These are phyloP conservation scores for Drosophila pullipes DNA, from an alignment of 2,888 invertebrate species.

Conservation along the genomic window DNA sequence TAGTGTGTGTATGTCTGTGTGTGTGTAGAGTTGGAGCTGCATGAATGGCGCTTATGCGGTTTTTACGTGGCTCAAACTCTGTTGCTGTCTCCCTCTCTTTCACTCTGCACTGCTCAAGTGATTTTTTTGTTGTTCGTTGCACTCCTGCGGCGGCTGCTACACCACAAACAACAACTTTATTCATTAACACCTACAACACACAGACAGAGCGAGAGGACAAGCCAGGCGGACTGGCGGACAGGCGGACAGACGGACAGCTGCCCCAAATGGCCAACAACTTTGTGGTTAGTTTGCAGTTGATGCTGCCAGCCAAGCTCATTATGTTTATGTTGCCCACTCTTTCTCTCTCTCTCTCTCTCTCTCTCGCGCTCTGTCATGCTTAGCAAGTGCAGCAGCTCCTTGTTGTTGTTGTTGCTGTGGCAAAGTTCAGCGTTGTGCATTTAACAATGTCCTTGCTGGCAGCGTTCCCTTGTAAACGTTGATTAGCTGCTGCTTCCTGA, in stretches of 20 bases:
- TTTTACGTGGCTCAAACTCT: conserved; percentile 44
- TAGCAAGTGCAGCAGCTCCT: conserved; percentile 52
- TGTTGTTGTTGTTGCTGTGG: conserved; percentile 44
- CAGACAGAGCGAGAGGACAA: conserved; percentile 12
- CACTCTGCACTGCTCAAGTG: conserved; percentile 20
- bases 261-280: conserved; percentile 72
- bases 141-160: conserved; percentile 63
- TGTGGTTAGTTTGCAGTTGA: conserved; percentile 70
- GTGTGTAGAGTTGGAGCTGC: conserved; percentile 37
- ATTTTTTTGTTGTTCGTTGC: conserved; percentile 34
- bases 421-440: conserved; percentile 61
- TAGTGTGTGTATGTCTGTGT: conserved; percentile 23
- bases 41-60: conserved; percentile 74
- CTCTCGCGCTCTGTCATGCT: not conserved
- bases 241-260: conserved; percentile 48
- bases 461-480: conserved; percentile 70
- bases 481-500: conserved; percentile 71
- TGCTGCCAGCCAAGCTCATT: conserved; percentile 66
- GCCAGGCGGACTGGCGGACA: conserved; percentile 4
- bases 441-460: conserved; percentile 65
- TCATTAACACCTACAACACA: conserved; percentile 80
- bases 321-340: conserved; percentile 56
- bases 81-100: conserved; percentile 12
- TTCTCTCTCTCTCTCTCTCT: not conserved
- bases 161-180: conserved; percentile 81